A percentile compares a stretch with the other conserved stretches of the same genome.
Evolutionary conservation across 2,888 invertebrate genomes (phyloP).

Genomic region (Chrysodeixis includens): DNA sequence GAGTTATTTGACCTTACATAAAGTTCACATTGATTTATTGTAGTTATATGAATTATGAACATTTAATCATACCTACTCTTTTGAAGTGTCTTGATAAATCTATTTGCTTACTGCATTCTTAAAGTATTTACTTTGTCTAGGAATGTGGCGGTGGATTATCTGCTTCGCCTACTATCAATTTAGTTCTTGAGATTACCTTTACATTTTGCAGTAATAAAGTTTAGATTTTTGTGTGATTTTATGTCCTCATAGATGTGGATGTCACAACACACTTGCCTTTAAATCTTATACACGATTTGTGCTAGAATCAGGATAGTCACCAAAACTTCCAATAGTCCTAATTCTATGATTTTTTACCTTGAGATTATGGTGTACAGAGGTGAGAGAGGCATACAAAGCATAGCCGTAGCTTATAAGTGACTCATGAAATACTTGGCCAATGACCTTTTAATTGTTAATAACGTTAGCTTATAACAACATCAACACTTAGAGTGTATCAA

Average conservation of each 20-base stretch:
- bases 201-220: not conserved
- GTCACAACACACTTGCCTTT: too few species aligned
- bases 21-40: not conserved
- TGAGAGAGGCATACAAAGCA: not conserved
- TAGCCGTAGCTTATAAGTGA: not conserved
- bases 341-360: not conserved
- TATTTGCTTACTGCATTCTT: constrained; percentile 4
- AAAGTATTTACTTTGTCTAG: not conserved
- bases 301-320: too few species aligned
- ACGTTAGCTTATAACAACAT: not conserved
- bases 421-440: not conserved
- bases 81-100: constrained; percentile 4
- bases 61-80: not conserved
- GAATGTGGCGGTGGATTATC: not conserved
- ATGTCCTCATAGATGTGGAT: too few species aligned
- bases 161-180: not conserved
- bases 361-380: not conserved
- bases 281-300: too few species aligned
- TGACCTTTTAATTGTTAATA: not conserved
- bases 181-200: not conserved
- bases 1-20: constrained; percentile 4
- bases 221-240: not conserved
- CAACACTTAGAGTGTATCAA: not conserved
- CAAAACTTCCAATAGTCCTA: too few species aligned
- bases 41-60: not conserved